phyloP scores from a whole-genome alignment of 2,797 vertebrate species.

The Manis crassicaudata region DNA sequence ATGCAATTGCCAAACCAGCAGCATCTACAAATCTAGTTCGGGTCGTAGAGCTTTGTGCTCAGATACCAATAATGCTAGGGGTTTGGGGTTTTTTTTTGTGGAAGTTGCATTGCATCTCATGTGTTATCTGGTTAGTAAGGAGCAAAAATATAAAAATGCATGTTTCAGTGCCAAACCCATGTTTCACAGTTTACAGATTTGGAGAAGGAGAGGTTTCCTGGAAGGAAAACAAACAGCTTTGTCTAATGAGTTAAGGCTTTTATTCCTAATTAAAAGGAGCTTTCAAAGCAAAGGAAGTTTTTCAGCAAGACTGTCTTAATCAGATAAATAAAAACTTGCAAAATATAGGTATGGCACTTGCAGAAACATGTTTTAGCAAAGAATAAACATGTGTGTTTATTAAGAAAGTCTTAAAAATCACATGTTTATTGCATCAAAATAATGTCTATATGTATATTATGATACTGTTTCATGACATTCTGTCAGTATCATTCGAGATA shows the following conservation, averaged over 20 bases:
- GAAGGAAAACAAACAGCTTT: slow-evolving; percentile 50
- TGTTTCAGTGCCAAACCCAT: slow-evolving; percentile 99
- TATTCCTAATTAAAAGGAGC: slow-evolving; percentile 54
- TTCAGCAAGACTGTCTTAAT: slow-evolving; percentile 79
- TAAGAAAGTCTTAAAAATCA: slow-evolving; percentile 97
- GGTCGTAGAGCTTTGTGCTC: slow-evolving; percentile 84
- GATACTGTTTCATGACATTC: slow-evolving; percentile 99
- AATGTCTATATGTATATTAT: slow-evolving; percentile 99
- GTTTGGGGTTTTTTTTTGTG: slow-evolving; percentile 62
- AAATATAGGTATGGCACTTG: slow-evolving; percentile 99
- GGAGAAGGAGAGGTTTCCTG: slow-evolving; percentile 73
- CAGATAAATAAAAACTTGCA: slow-evolving; percentile 89
- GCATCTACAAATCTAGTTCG: slow-evolving; percentile 86
- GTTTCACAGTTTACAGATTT: slow-evolving; percentile 90
- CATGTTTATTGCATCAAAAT: slow-evolving; percentile 99
- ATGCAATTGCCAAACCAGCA: slow-evolving; percentile 93
- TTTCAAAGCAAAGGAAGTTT: slow-evolving; percentile 61
- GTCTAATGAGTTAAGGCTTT: slow-evolving; percentile 74
- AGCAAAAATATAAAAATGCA: slow-evolving; percentile 99
- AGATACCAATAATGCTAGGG: slow-evolving; percentile 83
- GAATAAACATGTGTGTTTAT: slow-evolving; percentile 99
- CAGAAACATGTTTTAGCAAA: slow-evolving; percentile 99
- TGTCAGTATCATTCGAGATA: slow-evolving; percentile 99
- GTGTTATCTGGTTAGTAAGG: slow-evolving; percentile 99
- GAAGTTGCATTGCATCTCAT: slow-evolving; percentile 99